Percentiles rank a stretch among this genome's conserved stretches.
Conservation (phyloP, 35 echinoderm and acorn worm species). For the Anneissia japonica region DNA sequence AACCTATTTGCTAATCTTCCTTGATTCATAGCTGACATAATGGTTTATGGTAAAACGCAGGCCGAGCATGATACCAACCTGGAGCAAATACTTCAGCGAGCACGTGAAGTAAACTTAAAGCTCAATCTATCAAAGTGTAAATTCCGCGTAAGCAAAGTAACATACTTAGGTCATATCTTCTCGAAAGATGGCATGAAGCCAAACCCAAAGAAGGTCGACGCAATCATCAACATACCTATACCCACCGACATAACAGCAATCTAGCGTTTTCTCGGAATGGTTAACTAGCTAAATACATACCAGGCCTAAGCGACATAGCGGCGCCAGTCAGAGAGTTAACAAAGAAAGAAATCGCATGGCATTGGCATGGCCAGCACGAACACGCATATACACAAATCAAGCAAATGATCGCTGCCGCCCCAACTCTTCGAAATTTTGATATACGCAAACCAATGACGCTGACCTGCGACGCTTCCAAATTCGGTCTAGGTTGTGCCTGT, state of each 20-base stretch:
- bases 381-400: background rate
- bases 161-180: slow-evolving; percentile 54
- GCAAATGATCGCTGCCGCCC: background rate
- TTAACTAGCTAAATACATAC: background rate
- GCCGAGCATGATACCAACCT: slow-evolving; percentile 22
- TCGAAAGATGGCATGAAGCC: slow-evolving; percentile 13
- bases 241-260: slow-evolving; percentile 15
- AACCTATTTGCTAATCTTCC: slow-evolving; percentile 7
- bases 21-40: background rate
- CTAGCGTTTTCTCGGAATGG: background rate
- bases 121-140: slow-evolving; percentile 45
- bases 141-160: slow-evolving; percentile 36
- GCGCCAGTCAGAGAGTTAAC: background rate
- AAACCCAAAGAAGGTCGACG: slow-evolving; percentile 36
- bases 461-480: background rate
- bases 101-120: slow-evolving; percentile 36
- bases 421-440: background rate
- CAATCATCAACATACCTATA: slow-evolving; percentile 29
- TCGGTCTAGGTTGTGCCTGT: background rate
- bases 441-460: background rate
- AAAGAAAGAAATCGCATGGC: background rate
- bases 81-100: slow-evolving; percentile 15
- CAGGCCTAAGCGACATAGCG: background rate
- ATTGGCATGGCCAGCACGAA: background rate
- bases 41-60: background rate